phyloP scores from a whole-genome alignment of 37 sponge, comb jelly and placozoan species.

The Agelas oroides region DNA sequence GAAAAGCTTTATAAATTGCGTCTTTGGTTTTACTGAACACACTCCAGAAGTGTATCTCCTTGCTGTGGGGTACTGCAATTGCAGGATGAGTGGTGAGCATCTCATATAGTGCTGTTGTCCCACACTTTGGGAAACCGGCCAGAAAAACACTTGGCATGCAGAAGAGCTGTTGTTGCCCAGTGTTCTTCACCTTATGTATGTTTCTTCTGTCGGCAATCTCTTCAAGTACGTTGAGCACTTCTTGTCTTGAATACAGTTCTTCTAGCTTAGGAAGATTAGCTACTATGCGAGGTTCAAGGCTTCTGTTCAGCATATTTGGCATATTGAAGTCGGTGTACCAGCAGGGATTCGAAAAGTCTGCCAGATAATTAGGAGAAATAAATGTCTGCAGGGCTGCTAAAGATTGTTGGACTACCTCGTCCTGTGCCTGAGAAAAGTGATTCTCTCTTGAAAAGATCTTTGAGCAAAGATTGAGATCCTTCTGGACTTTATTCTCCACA shows the following conservation, averaged over 20 bases:
- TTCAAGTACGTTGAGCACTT: too few species aligned
- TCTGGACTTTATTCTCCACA: too few species aligned
- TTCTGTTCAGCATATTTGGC: too few species aligned
- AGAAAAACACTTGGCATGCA: slow-evolving; percentile 10
- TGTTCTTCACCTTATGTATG: too few species aligned
- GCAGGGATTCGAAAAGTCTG: neutral
- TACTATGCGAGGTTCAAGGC: neutral
- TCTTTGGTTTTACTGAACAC: neutral
- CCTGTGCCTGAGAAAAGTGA: too few species aligned
- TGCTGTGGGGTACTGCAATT: neutral
- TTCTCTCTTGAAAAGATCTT: too few species aligned
- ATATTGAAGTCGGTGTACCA: neutral
- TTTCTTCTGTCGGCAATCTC: too few species aligned
- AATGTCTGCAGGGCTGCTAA: too few species aligned
- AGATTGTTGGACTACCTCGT: too few species aligned
- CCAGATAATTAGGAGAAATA: too few species aligned
- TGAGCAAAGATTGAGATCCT: too few species aligned
- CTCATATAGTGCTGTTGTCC: neutral
- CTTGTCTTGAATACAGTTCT: neutral
- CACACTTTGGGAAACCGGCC: slow-evolving; percentile 15
- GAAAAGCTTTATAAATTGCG: neutral
- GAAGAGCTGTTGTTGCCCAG: too few species aligned
- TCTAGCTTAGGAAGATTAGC: neutral
- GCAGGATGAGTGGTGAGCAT: neutral
- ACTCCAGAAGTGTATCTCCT: slow-evolving; percentile 15